Evolutionary conservation across 2,888 invertebrate species (phyloP), one percentile per base, ranked within the genome.

Genomic region (Phasia obesa): DNA sequence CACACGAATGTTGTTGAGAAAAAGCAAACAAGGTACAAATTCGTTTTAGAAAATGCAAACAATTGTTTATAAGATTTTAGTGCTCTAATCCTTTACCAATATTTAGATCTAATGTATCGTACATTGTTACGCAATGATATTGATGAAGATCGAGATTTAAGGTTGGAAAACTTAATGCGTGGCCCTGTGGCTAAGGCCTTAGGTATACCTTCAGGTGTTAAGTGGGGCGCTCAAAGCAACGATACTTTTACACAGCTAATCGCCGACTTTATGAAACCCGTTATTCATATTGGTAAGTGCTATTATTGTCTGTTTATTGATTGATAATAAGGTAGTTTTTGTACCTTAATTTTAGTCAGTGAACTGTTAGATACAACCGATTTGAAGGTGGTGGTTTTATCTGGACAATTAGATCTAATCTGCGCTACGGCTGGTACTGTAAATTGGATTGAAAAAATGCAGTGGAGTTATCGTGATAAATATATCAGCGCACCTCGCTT

Each of bases 371-470:
- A 94, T 85, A 93, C 93, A 86, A 95, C 96, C 0, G 92, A 93
- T 62, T 91, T 96, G 17, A 93, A 93, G 65, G 93, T 96, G 0
- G 93, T 93, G 42, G 94, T 96, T 17, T 95, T 95, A 88, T 95
- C 94, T 85, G 97, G 96, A 38, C 96, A 97, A 87, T 92, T 97
- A 83, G 97, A 97, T 90, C 93, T 97, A 19, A 97, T 97, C 87
- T 96, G 96, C 83, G 94, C 95, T 86, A 96, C 96, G 19, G 94
- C 95, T 85, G 97, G 97, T 94, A 92, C 92, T 74, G 92, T 95
- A 31, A 91, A 93, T 38, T 97, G 97, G 97, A 94, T 97, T 1
- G 93, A 95, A 76, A 92, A 93, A 7, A 92, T 97, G 82, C 91
- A 93, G 13, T 96, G 95, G 95, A 88, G 90, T 6, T 93, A 93